Base-by-base conservation (phyloP, 2,888 invertebrate genomes). In the Amphimallon solstitiale region DNA sequence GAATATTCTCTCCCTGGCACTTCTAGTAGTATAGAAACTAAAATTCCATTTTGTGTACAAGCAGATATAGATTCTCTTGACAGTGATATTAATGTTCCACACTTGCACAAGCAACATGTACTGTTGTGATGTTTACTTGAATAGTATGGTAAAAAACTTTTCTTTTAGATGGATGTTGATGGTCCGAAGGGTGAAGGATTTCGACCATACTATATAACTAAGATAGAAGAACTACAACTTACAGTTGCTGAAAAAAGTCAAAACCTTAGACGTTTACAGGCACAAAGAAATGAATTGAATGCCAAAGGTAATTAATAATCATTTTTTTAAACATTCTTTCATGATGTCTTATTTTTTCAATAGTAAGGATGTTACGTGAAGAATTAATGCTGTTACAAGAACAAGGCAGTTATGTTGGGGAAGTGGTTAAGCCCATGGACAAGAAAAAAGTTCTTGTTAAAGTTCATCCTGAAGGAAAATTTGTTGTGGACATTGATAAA, bases 401-500 rank as follows among this genome's bases (percentile, higher is more conserved):
- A 79, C 99, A 99, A 81, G 99, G 99, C 10, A 98, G 98, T 14
- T 98, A 99, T 84, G 99, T 99, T 1, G 99, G 99, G 7, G 99
- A 99, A 85, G 98, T 99, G 2, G 98, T 98, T 0, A 98, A 99
- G 80, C 97, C 98, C 0, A 99, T 99, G 98, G 99, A 99, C 82
- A 99, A 99, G 83, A 99, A 99, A 84, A 99, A 99, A 83, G 98
- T 99, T 0, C 87, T 99, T 0, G 98, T 99, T 0, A 99, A 99
- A 85, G 98, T 98, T 0, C 98, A 99, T 80, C 98, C 98, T 0
- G 99, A 99, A 84, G 99, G 99, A 68, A 99, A 99, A 85, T 99
- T 98, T 84, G 98, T 99, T 0, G 99, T 99, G 19, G 99, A 99
- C 83, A 87, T 99, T 69, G 99, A 99, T 81, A 98, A 99, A 81